phyloP scores from a whole-genome alignment of 2,888 invertebrate genomes.

The Rhimphoctona megacephalus region DNA sequence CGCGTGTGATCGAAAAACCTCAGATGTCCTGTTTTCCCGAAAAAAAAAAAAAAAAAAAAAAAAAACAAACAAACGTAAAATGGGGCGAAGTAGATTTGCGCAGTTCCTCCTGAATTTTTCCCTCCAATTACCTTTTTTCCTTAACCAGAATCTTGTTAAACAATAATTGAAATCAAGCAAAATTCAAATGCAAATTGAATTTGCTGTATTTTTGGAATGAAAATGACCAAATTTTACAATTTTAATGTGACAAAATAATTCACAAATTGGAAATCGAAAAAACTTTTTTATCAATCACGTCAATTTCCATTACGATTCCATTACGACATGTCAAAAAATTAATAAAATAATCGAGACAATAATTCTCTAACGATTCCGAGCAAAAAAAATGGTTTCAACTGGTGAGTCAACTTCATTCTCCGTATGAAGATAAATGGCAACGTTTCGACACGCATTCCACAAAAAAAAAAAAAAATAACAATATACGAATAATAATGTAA shows the following conservation, averaged over 20 bases:
- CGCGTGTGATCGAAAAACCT: slow-evolving; percentile 25
- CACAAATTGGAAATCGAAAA: too few species aligned
- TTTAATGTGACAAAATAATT: neutral
- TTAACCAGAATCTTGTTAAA: neutral
- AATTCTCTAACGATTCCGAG: neutral
- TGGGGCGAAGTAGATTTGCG: neutral
- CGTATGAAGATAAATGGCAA: slow-evolving; percentile 4
- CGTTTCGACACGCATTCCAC: slow-evolving; percentile 1
- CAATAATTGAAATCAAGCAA: neutral
- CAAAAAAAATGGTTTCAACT: neutral
- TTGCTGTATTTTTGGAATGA: neutral
- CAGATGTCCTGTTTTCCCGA: neutral
- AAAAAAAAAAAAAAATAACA: neutral
- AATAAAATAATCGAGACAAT: neutral
- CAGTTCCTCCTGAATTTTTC: neutral
- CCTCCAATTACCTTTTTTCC: neutral
- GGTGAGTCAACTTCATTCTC: neutral
- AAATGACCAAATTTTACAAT: neutral
- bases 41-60: slow-evolving; percentile 6
- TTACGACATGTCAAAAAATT: neutral
- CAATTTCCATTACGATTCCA: too few species aligned
- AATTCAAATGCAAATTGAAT: neutral
- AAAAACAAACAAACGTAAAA: neutral
- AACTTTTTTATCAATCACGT: too few species aligned
- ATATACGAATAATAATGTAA: slow-evolving; percentile 9